phyloP scores from a whole-genome alignment of 2,888 invertebrate species.

The Rosalia funebris region DNA sequence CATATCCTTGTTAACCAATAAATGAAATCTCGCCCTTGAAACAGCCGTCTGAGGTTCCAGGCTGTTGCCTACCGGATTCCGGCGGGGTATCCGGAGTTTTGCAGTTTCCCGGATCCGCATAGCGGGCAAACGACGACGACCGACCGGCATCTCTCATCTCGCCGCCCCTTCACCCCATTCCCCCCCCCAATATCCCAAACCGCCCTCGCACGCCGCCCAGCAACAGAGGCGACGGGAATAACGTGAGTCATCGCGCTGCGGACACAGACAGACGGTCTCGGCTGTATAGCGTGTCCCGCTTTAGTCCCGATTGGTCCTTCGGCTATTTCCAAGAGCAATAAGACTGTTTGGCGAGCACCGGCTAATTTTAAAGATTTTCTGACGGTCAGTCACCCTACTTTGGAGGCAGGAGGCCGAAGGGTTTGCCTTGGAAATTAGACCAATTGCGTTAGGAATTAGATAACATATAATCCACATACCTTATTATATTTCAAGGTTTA shows the following conservation, averaged over 20 bases:
- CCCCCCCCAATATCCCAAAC: not conserved
- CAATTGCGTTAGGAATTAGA: not conserved
- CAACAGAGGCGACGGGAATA: conserved; percentile 17
- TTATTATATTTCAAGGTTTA: too few relatives aligned
- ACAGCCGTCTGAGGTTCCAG: not conserved
- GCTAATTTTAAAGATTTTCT: not conserved
- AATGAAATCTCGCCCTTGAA: not conserved
- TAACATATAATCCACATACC: too few relatives aligned
- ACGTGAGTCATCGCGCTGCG: conserved; percentile 25
- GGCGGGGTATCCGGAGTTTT: not conserved
- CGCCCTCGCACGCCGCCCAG: conserved; percentile 6
- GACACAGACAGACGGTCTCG: conserved; percentile 26
- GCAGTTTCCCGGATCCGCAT: conserved; percentile 15
- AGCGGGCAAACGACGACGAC: conserved; percentile 14
- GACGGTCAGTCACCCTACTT: not conserved
- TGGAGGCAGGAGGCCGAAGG: not conserved
- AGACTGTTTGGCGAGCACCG: not conserved
- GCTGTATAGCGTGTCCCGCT: conserved; percentile 13
- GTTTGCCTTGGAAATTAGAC: not conserved
- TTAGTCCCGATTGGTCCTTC: not conserved
- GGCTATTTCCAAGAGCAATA: not conserved
- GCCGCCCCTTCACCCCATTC: not conserved
- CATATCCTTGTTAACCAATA: not conserved
- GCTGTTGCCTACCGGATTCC: conserved; percentile 8
- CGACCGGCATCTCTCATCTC: conserved; percentile 7